Evolutionary conservation across 2,888 invertebrate species (phyloP), one percentile per base, ranked within the genome.

Genomic region (Drosophila colorata): DNA sequence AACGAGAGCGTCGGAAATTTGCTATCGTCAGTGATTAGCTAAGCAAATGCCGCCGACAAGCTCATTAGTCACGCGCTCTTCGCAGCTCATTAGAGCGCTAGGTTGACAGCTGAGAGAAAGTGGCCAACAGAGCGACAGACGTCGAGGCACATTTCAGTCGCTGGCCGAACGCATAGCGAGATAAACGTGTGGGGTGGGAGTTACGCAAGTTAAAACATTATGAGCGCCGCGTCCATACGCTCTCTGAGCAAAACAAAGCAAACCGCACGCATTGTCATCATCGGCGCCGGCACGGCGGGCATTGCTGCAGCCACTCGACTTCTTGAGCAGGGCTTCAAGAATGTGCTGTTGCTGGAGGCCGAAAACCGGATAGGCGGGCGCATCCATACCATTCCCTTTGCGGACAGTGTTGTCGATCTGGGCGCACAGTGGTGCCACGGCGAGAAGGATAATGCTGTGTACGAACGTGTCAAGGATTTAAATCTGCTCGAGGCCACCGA

Each of bases 391-490:
- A 91, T 93, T 2, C 91, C 92, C 0, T 94, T 93, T 73, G 94
- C 93, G 1, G 93, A 93, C 0, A 93, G 93, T 69, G 91, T 93
- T 5, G 92, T 96, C 5, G 96, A 97, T 89, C 86, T 96, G 51
- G 96, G 96, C 0, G 96, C 96, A 46, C 96, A 96, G 77, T 97
- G 96, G 96, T 95, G 92, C 49, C 92, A 91, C 46, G 92, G 96
- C 0, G 95, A 96, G 88, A 92, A 94, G 87, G 93, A 93, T 47
- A 95, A 95, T 90, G 81, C 93, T 23, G 94, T 95, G 0, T 95
- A 93, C 79, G 92, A 94, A 41, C 87, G 94, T 48, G 94, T 94
- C 6, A 73, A 87, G 47, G 63, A 89, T 4, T 40, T 88, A 37
- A 38, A 88, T 48, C 20, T 91, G 9, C 77, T 92, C n/a, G 88